Percentiles rank a stretch among this genome's conserved stretches.
These are phyloP conservation scores for Ceratotherium simum DNA, from an alignment of 2,113 vertebrate genomes.

Conservation along the genomic window DNA sequence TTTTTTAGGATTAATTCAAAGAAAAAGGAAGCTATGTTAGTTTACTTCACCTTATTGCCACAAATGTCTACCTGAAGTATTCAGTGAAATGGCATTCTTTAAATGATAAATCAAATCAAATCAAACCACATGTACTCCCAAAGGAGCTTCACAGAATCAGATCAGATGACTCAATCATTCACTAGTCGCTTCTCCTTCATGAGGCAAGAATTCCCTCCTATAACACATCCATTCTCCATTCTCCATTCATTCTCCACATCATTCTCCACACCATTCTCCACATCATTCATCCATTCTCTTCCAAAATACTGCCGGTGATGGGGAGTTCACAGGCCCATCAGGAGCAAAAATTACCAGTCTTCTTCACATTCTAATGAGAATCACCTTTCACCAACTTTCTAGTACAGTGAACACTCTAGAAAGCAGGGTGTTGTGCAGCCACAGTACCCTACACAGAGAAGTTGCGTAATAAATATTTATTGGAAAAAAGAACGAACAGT, in stretches of 20 bases:
- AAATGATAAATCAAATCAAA: not conserved
- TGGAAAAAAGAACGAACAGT: not conserved
- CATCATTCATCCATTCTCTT: not conserved
- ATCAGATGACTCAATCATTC: not conserved
- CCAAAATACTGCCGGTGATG: not conserved
- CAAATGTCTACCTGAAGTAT: not conserved
- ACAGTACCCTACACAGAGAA: not conserved
- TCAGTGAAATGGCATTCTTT: not conserved
- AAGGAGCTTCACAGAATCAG: not conserved
- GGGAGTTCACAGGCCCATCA: not conserved
- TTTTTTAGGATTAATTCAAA: not conserved
- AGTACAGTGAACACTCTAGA: not conserved
- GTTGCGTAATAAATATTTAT: not conserved
- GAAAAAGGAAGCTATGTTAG: not conserved
- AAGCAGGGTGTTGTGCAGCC: not conserved
- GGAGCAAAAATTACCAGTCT: not conserved
- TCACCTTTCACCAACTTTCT: not conserved
- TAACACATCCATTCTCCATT: too few relatives aligned
- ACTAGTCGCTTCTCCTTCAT: not conserved
- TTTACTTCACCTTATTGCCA: not conserved
- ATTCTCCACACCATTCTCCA: too few relatives aligned
- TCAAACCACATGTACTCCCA: not conserved
- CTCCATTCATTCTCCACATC: too few relatives aligned
- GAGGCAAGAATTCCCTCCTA: not conserved
- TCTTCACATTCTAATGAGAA: not conserved